A percentile compares a stretch with the other conserved stretches of the same genome.
These are phyloP conservation scores for Sebastes glaucus DNA, from an alignment of 2,797 vertebrate species.

Conservation along the genomic window DNA sequence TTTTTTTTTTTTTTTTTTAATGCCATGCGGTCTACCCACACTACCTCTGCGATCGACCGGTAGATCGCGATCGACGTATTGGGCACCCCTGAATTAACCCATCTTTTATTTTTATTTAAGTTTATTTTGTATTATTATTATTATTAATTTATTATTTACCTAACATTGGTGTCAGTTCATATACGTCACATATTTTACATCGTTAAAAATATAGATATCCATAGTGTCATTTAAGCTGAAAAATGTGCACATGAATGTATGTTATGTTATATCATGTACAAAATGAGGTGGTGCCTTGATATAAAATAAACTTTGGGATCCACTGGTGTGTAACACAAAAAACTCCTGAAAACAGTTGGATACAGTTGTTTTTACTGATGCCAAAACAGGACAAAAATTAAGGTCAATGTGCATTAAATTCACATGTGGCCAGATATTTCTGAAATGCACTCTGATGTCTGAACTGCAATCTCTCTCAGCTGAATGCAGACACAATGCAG, in stretches of 20 bases:
- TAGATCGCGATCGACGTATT: too few relatives aligned
- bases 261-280: too few relatives aligned
- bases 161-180: background rate
- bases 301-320: background rate
- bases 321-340: background rate
- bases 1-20: too few relatives aligned
- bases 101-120: background rate
- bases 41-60: too few relatives aligned
- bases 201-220: too few relatives aligned
- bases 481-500: background rate
- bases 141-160: background rate
- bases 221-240: too few relatives aligned
- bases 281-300: background rate
- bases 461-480: background rate
- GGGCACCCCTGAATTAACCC: too few relatives aligned
- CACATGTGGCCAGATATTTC: background rate
- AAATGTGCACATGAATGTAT: accelerated
- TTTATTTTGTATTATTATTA: background rate
- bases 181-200: background rate
- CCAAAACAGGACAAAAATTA: too few relatives aligned
- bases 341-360: background rate
- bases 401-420: background rate
- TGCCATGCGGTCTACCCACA: too few relatives aligned
- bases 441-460: background rate
- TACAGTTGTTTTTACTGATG: background rate